These are phyloP conservation scores for Doryteuthis pealeii DNA, from an alignment of 1,140 invertebrate genomes.

Conservation along the genomic window DNA sequence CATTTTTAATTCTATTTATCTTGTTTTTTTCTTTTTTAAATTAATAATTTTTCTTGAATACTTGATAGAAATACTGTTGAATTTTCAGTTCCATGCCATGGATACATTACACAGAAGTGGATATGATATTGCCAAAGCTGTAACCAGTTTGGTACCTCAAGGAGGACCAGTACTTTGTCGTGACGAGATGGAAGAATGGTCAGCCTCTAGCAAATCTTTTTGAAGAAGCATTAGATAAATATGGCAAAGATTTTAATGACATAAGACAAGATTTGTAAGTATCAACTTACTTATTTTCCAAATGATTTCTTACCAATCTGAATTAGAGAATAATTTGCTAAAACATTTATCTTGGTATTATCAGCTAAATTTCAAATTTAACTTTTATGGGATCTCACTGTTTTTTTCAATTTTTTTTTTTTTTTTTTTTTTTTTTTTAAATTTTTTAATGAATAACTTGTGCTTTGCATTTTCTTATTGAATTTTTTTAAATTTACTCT, in stretches of 20 bases:
- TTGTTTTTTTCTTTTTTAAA: no score
- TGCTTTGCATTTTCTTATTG: no score
- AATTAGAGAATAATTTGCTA: not conserved
- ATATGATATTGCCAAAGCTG: slow-evolving; percentile 89
- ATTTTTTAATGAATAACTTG: no score
- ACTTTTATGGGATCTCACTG: no score
- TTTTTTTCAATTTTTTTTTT: no score
- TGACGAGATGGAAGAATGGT: slow-evolving; percentile 99
- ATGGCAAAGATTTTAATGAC: slow-evolving; percentile 99
- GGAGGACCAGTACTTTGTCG: slow-evolving; percentile 93
- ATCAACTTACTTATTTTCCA: not conserved
- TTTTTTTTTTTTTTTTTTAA: no score
- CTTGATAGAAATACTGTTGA: slow-evolving; percentile 16
- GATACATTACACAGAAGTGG: slow-evolving; percentile 89
- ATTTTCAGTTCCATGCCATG: slow-evolving; percentile 92
- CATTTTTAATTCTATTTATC: no score
- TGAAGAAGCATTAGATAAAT: slow-evolving; percentile 97
- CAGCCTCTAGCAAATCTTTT: slow-evolving; percentile 98
- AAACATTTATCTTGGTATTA: not conserved
- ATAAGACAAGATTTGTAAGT: slow-evolving; percentile 95
- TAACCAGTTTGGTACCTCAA: slow-evolving; percentile 90
- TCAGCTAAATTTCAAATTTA: slow-evolving; percentile 8
- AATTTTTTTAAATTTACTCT: no score
- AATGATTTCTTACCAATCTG: not conserved
- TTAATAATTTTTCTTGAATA: no score